These are phyloP conservation scores for Aphrocallistes beatrix DNA, from an alignment of 37 sponge, comb jelly and placozoan species.

Conservation along the genomic window DNA sequence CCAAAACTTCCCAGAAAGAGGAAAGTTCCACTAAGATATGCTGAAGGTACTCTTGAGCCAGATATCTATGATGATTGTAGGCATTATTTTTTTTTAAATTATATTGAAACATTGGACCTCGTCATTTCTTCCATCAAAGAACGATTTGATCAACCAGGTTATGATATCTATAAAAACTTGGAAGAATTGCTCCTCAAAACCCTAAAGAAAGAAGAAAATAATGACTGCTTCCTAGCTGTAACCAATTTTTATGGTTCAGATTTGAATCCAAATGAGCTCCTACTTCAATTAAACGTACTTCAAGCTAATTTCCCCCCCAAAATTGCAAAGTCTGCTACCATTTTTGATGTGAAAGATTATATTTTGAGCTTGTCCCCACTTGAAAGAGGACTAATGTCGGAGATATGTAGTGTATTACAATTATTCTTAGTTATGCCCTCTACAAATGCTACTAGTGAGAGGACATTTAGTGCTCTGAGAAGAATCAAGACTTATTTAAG, in stretches of 20 bases:
- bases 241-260: neutral
- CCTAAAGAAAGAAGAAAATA: too few relatives aligned
- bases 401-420: conserved; percentile 23
- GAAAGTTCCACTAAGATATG: conserved; percentile 1
- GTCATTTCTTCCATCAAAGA: neutral
- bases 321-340: neutral
- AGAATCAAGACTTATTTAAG: conserved; percentile 44
- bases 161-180: neutral
- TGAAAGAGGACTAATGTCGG: conserved; percentile 10
- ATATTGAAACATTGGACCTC: conserved; percentile 15
- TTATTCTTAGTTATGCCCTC: conserved; percentile 33
- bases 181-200: conserved; percentile 22
- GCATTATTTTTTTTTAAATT: neutral
- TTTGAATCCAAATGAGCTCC: neutral
- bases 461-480: conserved; percentile 43
- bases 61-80: neutral
- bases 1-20: conserved; percentile 18
- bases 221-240: neutral
- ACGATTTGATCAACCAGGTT: conserved; percentile 20
- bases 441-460: conserved; percentile 49
- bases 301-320: neutral
- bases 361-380: neutral
- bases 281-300: neutral
- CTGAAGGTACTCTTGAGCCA: neutral
- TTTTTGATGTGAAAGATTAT: conserved; percentile 15